phyloP scores from a whole-genome alignment of 2,113 vertebrate genomes.

The Psilopsiagon aymara region DNA sequence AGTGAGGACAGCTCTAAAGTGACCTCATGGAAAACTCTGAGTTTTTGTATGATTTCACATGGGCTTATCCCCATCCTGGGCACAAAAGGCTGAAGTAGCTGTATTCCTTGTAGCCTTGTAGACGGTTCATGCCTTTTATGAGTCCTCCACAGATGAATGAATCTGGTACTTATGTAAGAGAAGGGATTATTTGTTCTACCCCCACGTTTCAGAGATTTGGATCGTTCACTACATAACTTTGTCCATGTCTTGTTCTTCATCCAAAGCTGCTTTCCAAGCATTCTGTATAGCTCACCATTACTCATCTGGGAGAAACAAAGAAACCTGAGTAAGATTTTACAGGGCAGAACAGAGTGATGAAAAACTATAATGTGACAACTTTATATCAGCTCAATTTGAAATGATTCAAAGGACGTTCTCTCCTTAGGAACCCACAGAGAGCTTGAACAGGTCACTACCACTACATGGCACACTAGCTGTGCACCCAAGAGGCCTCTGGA shows the following conservation, averaged over 20 bases:
- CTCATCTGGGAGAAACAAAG: conserved; percentile 39
- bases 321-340: conserved; percentile 51
- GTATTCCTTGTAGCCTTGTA: background rate
- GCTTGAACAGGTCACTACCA: background rate
- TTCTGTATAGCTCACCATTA: background rate
- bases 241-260: conserved; percentile 21
- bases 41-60: background rate
- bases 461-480: background rate
- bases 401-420: conserved; percentile 1
- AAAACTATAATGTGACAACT: background rate
- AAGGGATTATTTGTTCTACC: conserved; percentile 43
- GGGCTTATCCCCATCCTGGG: background rate
- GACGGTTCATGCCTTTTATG: background rate
- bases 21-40: conserved; percentile 11
- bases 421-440: background rate
- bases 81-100: background rate
- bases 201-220: conserved; percentile 29
- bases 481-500: background rate
- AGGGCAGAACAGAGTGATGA: conserved; percentile 39
- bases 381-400: conserved; percentile 41
- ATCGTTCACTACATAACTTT: conserved; percentile 12
- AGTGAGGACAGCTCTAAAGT: background rate
- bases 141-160: conserved; percentile 36
- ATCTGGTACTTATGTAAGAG: background rate
- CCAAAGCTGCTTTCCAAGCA: conserved; percentile 51